phyloP scores from a whole-genome alignment of 1,140 invertebrate genomes.

The Onthophagus taurus region DNA sequence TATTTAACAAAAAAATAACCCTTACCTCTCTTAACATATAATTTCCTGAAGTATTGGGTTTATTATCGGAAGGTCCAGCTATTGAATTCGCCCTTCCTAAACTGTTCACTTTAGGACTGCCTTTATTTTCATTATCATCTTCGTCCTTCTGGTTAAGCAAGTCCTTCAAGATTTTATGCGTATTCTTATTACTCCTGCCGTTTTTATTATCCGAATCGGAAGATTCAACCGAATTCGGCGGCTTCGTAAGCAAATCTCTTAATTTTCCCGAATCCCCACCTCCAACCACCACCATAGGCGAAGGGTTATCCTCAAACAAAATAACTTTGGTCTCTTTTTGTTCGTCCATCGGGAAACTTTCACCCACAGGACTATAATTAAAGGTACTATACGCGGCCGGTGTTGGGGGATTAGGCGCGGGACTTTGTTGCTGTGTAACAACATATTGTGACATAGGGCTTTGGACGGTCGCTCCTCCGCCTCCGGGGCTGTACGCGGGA shows the following conservation, averaged over 20 bases:
- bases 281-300: conserved; percentile 24
- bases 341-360: conserved; percentile 32
- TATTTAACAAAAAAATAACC: no score
- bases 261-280: conserved; percentile 27
- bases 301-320: conserved; percentile 29
- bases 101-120: conserved; percentile 32
- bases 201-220: conserved; percentile 44
- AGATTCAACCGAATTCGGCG: conserved; percentile 48
- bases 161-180: conserved; percentile 61
- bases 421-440: conserved; percentile 41
- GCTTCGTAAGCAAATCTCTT: conserved; percentile 31
- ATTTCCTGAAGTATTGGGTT: conserved; percentile 40
- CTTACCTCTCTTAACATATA: conserved; percentile 68
- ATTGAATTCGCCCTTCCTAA: conserved; percentile 27
- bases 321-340: conserved; percentile 35
- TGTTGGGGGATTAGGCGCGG: conserved; percentile 35
- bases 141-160: conserved; percentile 76
- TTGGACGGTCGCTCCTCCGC: conserved; percentile 39
- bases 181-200: conserved; percentile 38
- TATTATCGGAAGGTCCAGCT: conserved; percentile 30
- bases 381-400: conserved; percentile 44
- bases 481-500: conserved; percentile 35
- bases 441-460: conserved; percentile 33
- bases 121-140: conserved; percentile 46
- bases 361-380: conserved; percentile 48